Evolutionary conservation across 2,888 invertebrate genomes (phyloP).

Genomic region (Tetramorium bicarinatum): DNA sequence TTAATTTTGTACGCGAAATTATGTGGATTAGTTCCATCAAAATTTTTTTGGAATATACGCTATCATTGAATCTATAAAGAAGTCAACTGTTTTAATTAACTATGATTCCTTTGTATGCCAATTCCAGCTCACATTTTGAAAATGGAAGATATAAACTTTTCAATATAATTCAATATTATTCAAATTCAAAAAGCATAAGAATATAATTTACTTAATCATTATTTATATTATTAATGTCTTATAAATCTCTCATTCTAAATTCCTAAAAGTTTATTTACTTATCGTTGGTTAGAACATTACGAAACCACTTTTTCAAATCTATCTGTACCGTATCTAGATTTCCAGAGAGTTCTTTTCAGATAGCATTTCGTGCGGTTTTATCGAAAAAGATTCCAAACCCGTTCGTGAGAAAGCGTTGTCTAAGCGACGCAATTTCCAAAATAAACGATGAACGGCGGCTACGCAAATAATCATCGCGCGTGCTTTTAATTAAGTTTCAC

Average conservation of each 20-base stretch:
- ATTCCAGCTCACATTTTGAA: neutral
- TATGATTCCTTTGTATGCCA: neutral
- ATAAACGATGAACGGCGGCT: conserved; percentile 82
- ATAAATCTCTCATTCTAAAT: neutral
- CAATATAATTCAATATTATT: neutral
- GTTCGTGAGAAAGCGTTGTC: conserved; percentile 62
- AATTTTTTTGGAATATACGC: neutral
- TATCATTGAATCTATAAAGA: neutral
- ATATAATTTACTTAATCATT: neutral
- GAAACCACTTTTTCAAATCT: neutral
- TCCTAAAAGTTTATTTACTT: neutral
- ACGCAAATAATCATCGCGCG: conserved; percentile 85
- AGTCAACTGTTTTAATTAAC: neutral
- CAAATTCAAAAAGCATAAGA: neutral
- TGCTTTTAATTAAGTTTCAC: conserved; percentile 86
- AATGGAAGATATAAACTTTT: neutral
- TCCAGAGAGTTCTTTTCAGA: conserved; percentile 4
- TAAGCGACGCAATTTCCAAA: conserved; percentile 83
- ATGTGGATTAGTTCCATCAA: neutral
- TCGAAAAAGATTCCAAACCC: conserved; percentile 49
- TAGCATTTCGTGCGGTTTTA: neutral
- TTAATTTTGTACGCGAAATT: neutral
- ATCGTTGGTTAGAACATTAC: neutral
- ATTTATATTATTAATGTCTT: neutral
- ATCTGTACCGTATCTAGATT: conserved; percentile 13